Percentiles rank a stretch among this genome's conserved stretches.
These are phyloP conservation scores for honey bee (Apis mellifera) DNA, from an alignment of 1,140 invertebrate genomes.

Conservation along the genomic window DNA sequence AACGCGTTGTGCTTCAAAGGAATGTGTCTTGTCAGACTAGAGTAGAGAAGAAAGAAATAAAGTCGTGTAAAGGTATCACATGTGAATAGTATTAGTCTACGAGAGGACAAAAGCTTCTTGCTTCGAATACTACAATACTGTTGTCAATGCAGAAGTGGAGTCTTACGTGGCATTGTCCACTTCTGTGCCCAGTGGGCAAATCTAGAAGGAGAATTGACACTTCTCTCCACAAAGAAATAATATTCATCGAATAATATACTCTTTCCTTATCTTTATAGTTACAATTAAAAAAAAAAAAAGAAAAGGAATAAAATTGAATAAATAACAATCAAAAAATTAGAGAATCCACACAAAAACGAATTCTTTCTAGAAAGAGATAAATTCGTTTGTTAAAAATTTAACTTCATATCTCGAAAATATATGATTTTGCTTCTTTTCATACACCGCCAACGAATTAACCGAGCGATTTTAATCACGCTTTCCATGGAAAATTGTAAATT, in stretches of 20 bases:
- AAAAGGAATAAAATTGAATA: too few species aligned
- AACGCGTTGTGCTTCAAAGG: background rate
- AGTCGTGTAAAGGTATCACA: background rate
- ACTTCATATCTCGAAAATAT: background rate
- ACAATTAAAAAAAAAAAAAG: too few species aligned
- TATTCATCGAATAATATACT: background rate
- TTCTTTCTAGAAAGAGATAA: too few species aligned
- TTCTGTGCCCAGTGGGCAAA: background rate
- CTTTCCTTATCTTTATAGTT: background rate
- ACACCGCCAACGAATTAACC: background rate
- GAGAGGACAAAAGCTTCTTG: constrained; percentile 1
- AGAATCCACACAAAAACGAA: too few species aligned
- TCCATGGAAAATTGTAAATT: background rate
- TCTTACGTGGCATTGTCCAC: constrained; percentile 13
- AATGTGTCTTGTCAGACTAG: background rate
- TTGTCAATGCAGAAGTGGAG: background rate
- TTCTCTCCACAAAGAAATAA: background rate
- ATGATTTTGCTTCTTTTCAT: too few species aligned
- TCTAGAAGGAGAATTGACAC: background rate
- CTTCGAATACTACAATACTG: background rate
- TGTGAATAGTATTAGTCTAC: background rate
- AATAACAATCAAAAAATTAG: too few species aligned
- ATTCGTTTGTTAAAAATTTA: background rate
- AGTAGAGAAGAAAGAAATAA: background rate
- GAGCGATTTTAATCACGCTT: background rate